Conservation (phyloP, 2,797 vertebrate genomes). For the Propithecus deckenii region DNA sequence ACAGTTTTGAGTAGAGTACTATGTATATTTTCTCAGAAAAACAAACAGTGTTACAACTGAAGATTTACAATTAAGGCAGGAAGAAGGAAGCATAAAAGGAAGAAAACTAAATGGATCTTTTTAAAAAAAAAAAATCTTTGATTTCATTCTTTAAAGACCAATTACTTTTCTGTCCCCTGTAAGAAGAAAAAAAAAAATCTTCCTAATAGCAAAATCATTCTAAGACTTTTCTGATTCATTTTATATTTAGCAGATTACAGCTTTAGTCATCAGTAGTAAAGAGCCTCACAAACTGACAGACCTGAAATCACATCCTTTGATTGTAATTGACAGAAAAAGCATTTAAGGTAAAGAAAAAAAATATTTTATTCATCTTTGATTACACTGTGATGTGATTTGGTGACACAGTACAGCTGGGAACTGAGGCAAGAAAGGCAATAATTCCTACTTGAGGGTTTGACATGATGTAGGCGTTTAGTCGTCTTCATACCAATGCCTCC, state of each 20-base stretch:
- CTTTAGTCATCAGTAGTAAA: slow-evolving; percentile 89
- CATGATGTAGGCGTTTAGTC: slow-evolving; percentile 85
- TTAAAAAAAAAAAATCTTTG: slow-evolving; percentile 81
- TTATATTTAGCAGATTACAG: slow-evolving; percentile 90
- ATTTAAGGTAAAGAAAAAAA: slow-evolving; percentile 89
- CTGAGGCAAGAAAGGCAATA: slow-evolving; percentile 87
- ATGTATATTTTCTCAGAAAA: slow-evolving; percentile 74
- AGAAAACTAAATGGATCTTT: slow-evolving; percentile 81
- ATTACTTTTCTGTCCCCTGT: slow-evolving; percentile 88
- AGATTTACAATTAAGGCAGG: slow-evolving; percentile 67
- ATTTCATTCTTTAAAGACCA: slow-evolving; percentile 89
- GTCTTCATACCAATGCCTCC: slow-evolving; percentile 83
- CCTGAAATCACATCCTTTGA: slow-evolving; percentile 92
- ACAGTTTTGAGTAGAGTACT: slow-evolving; percentile 82
- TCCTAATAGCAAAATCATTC: slow-evolving; percentile 89
- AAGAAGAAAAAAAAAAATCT: slow-evolving; percentile 84
- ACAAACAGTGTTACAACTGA: slow-evolving; percentile 46
- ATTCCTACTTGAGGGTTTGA: slow-evolving; percentile 87
- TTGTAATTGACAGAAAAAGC: slow-evolving; percentile 94
- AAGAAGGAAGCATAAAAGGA: slow-evolving; percentile 72
- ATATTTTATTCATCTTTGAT: slow-evolving; percentile 95
- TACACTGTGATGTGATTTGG: slow-evolving; percentile 93
- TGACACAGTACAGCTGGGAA: slow-evolving; percentile 91
- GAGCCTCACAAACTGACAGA: slow-evolving; percentile 88
- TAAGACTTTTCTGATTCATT: slow-evolving; percentile 89